phyloP scores from a whole-genome alignment of 2,113 vertebrate species.

The Equus quagga region DNA sequence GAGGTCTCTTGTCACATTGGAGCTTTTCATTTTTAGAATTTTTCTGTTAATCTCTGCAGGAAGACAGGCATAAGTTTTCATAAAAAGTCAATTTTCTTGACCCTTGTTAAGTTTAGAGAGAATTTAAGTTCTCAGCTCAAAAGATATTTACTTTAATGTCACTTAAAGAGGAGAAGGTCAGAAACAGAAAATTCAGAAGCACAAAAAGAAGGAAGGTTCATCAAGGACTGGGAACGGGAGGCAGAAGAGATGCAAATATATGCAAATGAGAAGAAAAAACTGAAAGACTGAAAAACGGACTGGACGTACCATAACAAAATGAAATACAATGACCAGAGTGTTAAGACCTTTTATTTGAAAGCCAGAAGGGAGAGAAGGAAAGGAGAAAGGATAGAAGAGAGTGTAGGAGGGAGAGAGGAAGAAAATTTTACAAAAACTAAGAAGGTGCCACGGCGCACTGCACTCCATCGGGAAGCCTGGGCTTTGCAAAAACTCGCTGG shows the following conservation, averaged over 20 bases:
- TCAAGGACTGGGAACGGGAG: background rate
- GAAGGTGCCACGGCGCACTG: too few species aligned
- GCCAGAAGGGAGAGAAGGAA: background rate
- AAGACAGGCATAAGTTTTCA: background rate
- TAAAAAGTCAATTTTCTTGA: background rate
- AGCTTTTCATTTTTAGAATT: background rate
- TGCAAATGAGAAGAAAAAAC: background rate
- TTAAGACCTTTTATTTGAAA: background rate
- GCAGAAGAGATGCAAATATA: background rate
- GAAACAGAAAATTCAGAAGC: background rate
- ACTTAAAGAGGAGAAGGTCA: background rate
- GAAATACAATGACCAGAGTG: background rate
- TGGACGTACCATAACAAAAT: background rate
- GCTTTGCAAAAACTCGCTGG: background rate
- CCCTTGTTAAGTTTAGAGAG: background rate
- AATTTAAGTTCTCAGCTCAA: background rate
- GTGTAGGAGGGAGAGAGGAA: too few species aligned
- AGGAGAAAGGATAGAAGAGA: background rate
- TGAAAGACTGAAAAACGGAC: background rate
- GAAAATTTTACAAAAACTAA: background rate
- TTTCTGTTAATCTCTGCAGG: background rate
- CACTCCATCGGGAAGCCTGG: background rate
- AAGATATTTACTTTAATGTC: background rate
- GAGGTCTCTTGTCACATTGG: background rate
- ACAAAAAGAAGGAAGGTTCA: background rate